Percentiles rank a stretch among this genome's conserved stretches.
These are phyloP conservation scores for Malurus splendens DNA, from an alignment of 2,797 vertebrate genomes.

Conservation along the genomic window DNA sequence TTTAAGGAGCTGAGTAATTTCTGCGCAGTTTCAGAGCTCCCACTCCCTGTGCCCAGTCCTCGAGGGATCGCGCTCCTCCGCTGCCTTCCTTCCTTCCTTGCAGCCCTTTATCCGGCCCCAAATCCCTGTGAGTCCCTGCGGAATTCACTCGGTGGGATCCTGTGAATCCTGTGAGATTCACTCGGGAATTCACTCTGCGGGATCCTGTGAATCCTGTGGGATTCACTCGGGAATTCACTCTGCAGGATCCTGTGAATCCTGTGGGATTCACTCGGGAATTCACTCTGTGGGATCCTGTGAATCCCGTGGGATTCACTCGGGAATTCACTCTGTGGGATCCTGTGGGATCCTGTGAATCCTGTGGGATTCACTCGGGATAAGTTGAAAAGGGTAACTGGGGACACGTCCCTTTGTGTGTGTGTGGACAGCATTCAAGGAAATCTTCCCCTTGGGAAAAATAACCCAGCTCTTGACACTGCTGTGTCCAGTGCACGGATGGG, in stretches of 20 bases:
- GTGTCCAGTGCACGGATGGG: background rate
- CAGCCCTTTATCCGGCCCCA: background rate
- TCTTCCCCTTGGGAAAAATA: rapidly evolving
- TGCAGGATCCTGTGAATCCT: too few relatives aligned
- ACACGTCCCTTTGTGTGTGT: rapidly evolving
- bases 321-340: background rate
- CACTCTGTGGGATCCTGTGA: too few relatives aligned
- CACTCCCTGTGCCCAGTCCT: rapidly evolving
- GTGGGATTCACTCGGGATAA: background rate
- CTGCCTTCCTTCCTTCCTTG: background rate
- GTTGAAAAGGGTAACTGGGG: rapidly evolving
- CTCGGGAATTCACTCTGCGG: background rate
- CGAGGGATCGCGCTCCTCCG: rapidly evolving
- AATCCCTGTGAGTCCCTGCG: background rate
- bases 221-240: background rate
- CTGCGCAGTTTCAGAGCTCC: background rate
- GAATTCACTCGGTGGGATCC: background rate
- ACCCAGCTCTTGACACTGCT: background rate
- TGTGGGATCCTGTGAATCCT: too few relatives aligned
- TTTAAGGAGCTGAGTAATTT: background rate
- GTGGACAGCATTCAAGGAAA: rapidly evolving
- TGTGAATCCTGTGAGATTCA: background rate
- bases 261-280: background rate
- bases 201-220: background rate
- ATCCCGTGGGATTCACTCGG: background rate